Base-by-base conservation (phyloP, 2,888 invertebrate species). In the Agrochola circellaris region DNA sequence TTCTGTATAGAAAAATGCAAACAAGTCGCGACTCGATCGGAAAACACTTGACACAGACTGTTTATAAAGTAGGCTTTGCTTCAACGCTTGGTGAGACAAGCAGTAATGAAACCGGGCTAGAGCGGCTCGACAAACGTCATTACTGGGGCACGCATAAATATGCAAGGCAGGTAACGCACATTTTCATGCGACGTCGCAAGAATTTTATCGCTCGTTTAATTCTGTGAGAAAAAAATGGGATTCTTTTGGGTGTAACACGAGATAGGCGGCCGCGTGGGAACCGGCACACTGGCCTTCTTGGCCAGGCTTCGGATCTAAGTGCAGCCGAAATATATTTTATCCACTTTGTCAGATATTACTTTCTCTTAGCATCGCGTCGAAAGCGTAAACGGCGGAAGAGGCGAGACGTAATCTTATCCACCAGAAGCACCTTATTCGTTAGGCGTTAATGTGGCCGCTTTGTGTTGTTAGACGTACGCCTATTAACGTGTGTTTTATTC, bases 161-260 rank as follows among this genome's bases (percentile, higher is more conserved):
- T 96, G 96, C 96, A 96, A 95, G 96, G 93, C 96, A 96, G 96
- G 96, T 96, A 95, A 96, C 96, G 96, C 95, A 96, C 96, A 96
- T 96, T 96, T 96, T 96, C 96, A 96, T 95, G 96, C 95, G 96
- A 96, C 96, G 96, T 95, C 95, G 95, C 95, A 94, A 95, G 96
- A 96, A 96, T 96, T 96, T 96, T 96, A 96, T 96, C 96, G 95
- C 94, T 93, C 95, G 95, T 95, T 96, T 96, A 96, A 96, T 96
- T 96, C 95, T 94, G 93, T 94, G 93, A 94, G 95, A 95, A 95
- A 95, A 95, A 96, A 96, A 93, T 94, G 94, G 94, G 94, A 93
- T 95, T 95, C 95, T 94, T 93, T 94, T 94, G 90, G 91, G 92
- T 92, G 96, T 96, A 95, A 96, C 94, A 92, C 87, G 94, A 96